A percentile compares a stretch with the other conserved stretches of the same genome.
Evolutionary conservation across 2,113 vertebrate species (phyloP).

Genomic region (Rhagologus leucostigma): DNA sequence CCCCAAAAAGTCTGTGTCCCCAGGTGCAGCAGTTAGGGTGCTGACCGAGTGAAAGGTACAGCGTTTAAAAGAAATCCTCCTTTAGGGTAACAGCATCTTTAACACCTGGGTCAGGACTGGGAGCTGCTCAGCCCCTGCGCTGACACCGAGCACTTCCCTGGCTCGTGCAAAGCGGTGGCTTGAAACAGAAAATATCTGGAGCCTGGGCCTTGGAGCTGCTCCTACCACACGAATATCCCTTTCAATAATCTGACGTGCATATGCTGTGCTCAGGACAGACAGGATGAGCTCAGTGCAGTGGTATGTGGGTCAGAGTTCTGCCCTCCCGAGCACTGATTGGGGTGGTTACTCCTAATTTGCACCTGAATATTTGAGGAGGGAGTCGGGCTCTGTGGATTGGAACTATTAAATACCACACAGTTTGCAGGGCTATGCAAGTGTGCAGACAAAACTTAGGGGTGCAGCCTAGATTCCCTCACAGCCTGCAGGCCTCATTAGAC

Average conservation of each 20-base stretch:
- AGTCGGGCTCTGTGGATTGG: neutral
- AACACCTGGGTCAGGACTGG: neutral
- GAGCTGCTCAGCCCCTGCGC: neutral
- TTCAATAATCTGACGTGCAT: neutral
- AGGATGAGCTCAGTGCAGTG: neutral
- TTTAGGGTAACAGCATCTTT: neutral
- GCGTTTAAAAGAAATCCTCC: neutral
- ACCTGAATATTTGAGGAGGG: neutral
- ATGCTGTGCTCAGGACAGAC: neutral
- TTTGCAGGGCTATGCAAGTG: neutral
- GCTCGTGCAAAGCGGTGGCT: rapidly evolving
- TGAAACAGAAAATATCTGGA: neutral
- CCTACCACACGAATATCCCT: rapidly evolving
- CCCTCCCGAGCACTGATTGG: neutral
- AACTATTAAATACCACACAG: neutral
- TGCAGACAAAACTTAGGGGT: neutral
- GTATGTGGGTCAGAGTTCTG: conserved; percentile 7
- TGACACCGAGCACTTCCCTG: neutral
- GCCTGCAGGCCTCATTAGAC: conserved; percentile 42
- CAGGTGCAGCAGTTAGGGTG: too few species aligned
- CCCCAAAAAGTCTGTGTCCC: neutral
- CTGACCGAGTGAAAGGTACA: rapidly evolving
- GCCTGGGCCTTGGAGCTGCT: neutral
- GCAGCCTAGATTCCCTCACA: neutral
- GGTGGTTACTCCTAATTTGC: neutral